Evolutionary conservation across 1,140 invertebrate genomes (phyloP).

Genomic region (Contarinia nasturtii): DNA sequence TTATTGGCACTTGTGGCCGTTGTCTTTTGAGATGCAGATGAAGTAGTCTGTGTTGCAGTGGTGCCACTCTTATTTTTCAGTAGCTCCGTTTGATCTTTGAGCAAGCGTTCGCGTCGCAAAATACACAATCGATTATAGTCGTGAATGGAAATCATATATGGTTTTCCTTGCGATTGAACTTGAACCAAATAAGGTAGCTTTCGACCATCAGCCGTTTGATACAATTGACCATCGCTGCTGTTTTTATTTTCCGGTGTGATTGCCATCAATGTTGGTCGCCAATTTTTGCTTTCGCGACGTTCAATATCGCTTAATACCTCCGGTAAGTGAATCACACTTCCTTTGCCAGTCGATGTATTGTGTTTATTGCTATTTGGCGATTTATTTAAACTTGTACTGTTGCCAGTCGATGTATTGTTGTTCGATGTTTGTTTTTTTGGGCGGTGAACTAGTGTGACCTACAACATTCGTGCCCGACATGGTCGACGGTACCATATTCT

Average conservation of each 20-base stretch:
- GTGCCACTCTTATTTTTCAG: slow-evolving; percentile 6
- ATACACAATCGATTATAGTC: slow-evolving; percentile 51
- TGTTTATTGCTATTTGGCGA: slow-evolving; percentile 12
- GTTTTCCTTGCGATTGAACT: slow-evolving; percentile 40
- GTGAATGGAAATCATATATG: slow-evolving; percentile 44
- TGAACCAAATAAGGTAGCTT: slow-evolving; percentile 32
- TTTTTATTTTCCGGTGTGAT: slow-evolving; percentile 29
- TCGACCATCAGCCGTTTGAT: slow-evolving; percentile 33
- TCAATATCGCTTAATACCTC: slow-evolving; percentile 17
- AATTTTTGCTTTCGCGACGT: slow-evolving; percentile 30
- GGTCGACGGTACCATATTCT: neutral
- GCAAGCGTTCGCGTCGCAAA: slow-evolving; percentile 36
- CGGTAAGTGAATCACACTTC: slow-evolving; percentile 19
- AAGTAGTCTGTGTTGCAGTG: neutral
- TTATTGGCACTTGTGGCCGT: neutral
- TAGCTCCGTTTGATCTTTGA: slow-evolving; percentile 31
- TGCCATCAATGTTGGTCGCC: slow-evolving; percentile 45
- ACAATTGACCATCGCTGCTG: slow-evolving; percentile 25
- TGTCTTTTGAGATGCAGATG: slow-evolving; percentile 2
- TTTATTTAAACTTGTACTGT: slow-evolving; percentile 25
- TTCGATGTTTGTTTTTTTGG: too few relatives aligned
- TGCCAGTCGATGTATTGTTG: too few relatives aligned
- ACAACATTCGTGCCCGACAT: slow-evolving; percentile 9
- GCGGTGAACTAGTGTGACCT: slow-evolving; percentile 9
- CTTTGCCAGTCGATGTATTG: slow-evolving; percentile 4